Percentiles rank a stretch among this genome's conserved stretches.
These are phyloP conservation scores for Piaya cayana DNA, from an alignment of 2,113 vertebrate species.

Conservation along the genomic window DNA sequence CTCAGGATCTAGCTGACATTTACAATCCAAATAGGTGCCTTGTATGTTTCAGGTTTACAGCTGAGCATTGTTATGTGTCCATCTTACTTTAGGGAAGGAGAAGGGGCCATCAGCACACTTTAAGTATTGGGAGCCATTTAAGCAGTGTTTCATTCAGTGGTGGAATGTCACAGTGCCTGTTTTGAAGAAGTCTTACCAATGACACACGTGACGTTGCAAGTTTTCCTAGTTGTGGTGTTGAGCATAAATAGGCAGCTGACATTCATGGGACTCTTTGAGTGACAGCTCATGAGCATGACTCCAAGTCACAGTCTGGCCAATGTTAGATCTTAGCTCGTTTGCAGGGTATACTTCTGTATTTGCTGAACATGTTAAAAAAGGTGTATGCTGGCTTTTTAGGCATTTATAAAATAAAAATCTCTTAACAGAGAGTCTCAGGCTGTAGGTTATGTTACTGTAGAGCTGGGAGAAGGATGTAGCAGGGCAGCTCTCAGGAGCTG, in stretches of 20 bases:
- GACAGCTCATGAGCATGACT: not conserved
- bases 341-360: not conserved
- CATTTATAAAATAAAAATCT: not conserved
- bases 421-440: not conserved
- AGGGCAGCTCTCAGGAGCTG: not conserved
- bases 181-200: not conserved
- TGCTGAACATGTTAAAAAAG: not conserved
- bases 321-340: not conserved
- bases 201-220: not conserved
- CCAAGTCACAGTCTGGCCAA: not conserved
- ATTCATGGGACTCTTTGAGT: not conserved
- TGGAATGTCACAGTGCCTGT: not conserved
- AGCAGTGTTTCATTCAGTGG: not conserved
- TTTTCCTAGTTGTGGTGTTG: not conserved
- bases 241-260: not conserved
- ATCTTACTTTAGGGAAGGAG: not conserved
- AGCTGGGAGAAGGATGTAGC: not conserved
- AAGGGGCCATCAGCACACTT: not conserved
- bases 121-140: not conserved
- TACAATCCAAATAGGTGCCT: not conserved
- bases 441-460: not conserved
- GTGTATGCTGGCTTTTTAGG: not conserved
- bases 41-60: not conserved
- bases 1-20: not conserved
- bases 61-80: accelerated